Percentiles rank a stretch among this genome's conserved stretches.
Evolutionary conservation across 1,140 invertebrate species (phyloP).

Genomic region (Solen grandis): DNA sequence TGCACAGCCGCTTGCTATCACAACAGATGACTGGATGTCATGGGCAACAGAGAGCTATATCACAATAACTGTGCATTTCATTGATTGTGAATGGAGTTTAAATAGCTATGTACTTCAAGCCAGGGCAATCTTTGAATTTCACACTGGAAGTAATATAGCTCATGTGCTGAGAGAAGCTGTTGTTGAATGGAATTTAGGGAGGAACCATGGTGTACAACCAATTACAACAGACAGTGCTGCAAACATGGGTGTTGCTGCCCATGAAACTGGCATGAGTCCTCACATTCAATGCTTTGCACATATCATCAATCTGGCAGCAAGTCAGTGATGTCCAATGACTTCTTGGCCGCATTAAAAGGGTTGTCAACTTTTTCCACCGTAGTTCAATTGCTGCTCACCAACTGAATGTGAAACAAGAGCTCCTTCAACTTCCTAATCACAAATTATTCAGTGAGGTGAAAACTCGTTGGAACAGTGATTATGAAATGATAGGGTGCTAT

Average conservation of each 20-base stretch:
- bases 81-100: neutral
- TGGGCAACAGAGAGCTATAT: neutral
- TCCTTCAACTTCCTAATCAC: conserved; percentile 2
- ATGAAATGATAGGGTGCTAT: conserved; percentile 6
- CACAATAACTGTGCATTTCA: conserved; percentile 11
- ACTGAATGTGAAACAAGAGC: conserved; percentile 8
- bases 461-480: conserved; percentile 20
- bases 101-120: neutral
- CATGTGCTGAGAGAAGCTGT: neutral
- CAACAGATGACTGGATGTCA: conserved; percentile 12
- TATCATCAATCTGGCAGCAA: conserved; percentile 1
- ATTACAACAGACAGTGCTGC: conserved; percentile 30
- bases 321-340: neutral
- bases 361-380: conserved; percentile 19
- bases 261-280: neutral
- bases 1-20: neutral
- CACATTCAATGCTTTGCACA: conserved; percentile 18
- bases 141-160: conserved; percentile 8
- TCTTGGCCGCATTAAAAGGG: neutral
- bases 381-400: neutral
- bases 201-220: no score
- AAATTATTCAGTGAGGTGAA: conserved; percentile 21
- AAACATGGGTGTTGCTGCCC: conserved; percentile 26
- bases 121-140: neutral
- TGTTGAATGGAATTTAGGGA: neutral